A percentile compares a stretch with the other conserved stretches of the same genome.
Evolutionary conservation across 2,797 vertebrate genomes (phyloP).

Genomic region (Steatocranus sp.): DNA sequence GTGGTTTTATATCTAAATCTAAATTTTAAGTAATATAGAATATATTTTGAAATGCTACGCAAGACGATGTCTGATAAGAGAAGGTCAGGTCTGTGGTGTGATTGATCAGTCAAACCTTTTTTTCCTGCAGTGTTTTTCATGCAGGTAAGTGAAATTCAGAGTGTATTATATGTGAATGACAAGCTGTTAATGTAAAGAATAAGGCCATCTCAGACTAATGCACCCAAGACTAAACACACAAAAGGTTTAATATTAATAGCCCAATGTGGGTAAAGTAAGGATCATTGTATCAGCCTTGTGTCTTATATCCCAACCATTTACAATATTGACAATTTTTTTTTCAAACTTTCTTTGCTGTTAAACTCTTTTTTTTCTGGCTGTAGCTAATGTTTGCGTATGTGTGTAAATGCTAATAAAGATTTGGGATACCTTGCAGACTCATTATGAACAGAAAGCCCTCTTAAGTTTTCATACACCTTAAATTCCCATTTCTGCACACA

Average conservation of each 20-base stretch:
- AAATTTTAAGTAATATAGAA: not conserved
- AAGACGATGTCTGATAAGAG: not conserved
- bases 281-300: not conserved
- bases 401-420: constrained; percentile 20
- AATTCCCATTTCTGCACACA: constrained; percentile 36
- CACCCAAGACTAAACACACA: not conserved
- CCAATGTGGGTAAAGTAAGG: not conserved
- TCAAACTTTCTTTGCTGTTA: constrained; percentile 21
- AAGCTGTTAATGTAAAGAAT: not conserved
- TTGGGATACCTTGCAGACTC: constrained; percentile 30
- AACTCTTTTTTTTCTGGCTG: constrained; percentile 5
- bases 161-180: not conserved
- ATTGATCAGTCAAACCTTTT: not conserved
- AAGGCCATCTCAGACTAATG: not conserved
- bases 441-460: constrained; percentile 39
- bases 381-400: constrained; percentile 33
- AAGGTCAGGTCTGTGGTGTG: not conserved
- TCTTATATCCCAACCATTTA: not conserved
- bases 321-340: constrained; percentile 3
- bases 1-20: not conserved
- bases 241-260: not conserved
- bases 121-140: not conserved
- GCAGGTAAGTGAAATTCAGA: not conserved
- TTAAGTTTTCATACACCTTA: constrained; percentile 38
- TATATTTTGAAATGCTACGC: not conserved